These are phyloP conservation scores for Papilio protenor DNA, from an alignment of 2,888 invertebrate species.

Conservation along the genomic window DNA sequence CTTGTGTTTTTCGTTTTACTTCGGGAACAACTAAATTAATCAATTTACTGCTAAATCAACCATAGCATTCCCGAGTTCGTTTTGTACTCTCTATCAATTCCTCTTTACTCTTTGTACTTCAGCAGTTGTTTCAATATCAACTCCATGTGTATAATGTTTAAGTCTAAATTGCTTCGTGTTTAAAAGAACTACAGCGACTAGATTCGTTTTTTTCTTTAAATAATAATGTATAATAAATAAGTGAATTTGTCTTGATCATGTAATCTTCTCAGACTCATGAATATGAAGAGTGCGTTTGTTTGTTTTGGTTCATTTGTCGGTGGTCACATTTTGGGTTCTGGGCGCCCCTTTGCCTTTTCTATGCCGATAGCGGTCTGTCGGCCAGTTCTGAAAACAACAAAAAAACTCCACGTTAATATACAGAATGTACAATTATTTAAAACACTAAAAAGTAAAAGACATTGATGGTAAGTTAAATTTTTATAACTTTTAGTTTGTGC, in stretches of 20 bases:
- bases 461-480: background rate
- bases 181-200: conserved; percentile 82
- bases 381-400: conserved; percentile 53
- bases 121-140: conserved; percentile 54
- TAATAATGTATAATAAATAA: conserved; percentile 77
- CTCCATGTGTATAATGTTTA: conserved; percentile 59
- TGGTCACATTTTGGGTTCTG: conserved; percentile 77
- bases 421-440: background rate
- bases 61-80: conserved; percentile 69
- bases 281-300: conserved; percentile 65
- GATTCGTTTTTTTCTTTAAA: conserved; percentile 76
- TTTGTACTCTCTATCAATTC: conserved; percentile 70
- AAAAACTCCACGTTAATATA: background rate
- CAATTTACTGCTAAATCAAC: conserved; percentile 78
- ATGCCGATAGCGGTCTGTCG: conserved; percentile 51
- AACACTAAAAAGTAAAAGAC: background rate
- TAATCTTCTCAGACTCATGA: conserved; percentile 77
- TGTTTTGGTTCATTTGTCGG: conserved; percentile 71
- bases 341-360: conserved; percentile 54
- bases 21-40: conserved; percentile 73
- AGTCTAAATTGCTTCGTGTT: conserved; percentile 75
- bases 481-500: background rate
- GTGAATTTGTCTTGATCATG: conserved; percentile 68
- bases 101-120: conserved; percentile 72
- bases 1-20: conserved; percentile 57